phyloP scores from a whole-genome alignment of 2,797 vertebrate genomes.

The Darevskia nairensis region DNA sequence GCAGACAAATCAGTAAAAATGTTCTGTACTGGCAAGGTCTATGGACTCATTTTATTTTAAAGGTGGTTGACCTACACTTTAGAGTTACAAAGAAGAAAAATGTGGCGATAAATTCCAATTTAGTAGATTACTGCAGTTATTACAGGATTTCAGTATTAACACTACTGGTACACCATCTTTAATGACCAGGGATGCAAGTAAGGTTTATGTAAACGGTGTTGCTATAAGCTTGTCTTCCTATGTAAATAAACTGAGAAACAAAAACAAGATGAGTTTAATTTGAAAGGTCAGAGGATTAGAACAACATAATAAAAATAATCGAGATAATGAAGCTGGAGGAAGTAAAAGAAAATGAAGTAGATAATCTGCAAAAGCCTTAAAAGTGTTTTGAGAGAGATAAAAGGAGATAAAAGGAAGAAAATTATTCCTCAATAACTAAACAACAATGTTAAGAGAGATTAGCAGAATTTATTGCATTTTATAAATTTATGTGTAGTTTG shows the following conservation, averaged over 20 bases:
- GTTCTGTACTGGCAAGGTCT: background rate
- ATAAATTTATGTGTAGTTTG: background rate
- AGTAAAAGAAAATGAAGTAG: background rate
- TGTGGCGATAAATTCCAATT: conserved; percentile 3
- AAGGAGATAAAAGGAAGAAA: background rate
- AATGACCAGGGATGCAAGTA: background rate
- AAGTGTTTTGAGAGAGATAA: background rate
- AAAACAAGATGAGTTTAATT: conserved; percentile 5
- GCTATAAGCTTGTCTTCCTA: background rate
- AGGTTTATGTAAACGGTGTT: background rate
- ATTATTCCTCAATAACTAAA: background rate
- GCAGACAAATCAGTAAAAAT: background rate
- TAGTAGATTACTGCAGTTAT: background rate
- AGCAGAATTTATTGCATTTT: background rate
- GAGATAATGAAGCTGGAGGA: background rate
- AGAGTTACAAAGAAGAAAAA: background rate
- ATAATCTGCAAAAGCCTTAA: background rate
- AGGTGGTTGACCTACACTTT: background rate
- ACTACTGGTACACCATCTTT: background rate
- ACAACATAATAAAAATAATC: conserved; percentile 21
- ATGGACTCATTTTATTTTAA: conserved; percentile 12
- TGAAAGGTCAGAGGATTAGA: conserved; percentile 10
- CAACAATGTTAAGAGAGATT: background rate
- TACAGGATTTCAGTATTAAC: background rate
- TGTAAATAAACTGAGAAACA: conserved; percentile 1